These are phyloP conservation scores for Phortica magna DNA, from an alignment of 2,888 invertebrate species.

Conservation along the genomic window DNA sequence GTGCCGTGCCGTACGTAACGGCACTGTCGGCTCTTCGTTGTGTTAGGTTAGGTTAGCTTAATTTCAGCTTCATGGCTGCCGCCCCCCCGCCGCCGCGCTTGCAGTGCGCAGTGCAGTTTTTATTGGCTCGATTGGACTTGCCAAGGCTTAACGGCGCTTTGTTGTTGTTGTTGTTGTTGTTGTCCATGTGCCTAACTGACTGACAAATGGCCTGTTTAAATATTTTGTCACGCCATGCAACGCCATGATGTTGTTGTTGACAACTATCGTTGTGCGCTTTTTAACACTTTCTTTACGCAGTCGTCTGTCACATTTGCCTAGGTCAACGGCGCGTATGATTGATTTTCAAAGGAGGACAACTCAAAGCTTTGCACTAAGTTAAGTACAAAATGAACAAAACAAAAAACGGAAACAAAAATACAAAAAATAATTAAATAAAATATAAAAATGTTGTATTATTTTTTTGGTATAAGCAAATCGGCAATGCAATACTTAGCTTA, in stretches of 20 bases:
- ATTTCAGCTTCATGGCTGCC: too few species aligned
- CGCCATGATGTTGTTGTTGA: not conserved
- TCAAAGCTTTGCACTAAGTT: too few species aligned
- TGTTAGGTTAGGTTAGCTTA: too few species aligned
- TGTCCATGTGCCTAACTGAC: not conserved
- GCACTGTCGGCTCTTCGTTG: too few species aligned
- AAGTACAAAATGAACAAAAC: too few species aligned
- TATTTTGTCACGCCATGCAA: not conserved
- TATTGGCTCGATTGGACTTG: not conserved
- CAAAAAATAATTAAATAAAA: too few species aligned
- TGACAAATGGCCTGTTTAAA: not conserved
- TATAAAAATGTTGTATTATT: not conserved
- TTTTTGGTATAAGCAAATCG: not conserved
- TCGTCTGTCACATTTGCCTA: not conserved
- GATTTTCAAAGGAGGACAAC: not conserved
- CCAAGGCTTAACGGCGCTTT: not conserved
- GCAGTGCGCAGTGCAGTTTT: too few species aligned
- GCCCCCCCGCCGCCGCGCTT: too few species aligned
- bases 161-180: not conserved
- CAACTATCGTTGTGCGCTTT: not conserved
- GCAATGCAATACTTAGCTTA: not conserved
- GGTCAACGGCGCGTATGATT: not conserved
- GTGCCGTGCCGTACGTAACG: too few species aligned
- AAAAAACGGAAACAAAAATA: too few species aligned
- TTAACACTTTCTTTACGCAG: slow-evolving; percentile 5